These are phyloP conservation scores for Lophotriccus pileatus DNA, from an alignment of 2,797 vertebrate species.

Conservation along the genomic window DNA sequence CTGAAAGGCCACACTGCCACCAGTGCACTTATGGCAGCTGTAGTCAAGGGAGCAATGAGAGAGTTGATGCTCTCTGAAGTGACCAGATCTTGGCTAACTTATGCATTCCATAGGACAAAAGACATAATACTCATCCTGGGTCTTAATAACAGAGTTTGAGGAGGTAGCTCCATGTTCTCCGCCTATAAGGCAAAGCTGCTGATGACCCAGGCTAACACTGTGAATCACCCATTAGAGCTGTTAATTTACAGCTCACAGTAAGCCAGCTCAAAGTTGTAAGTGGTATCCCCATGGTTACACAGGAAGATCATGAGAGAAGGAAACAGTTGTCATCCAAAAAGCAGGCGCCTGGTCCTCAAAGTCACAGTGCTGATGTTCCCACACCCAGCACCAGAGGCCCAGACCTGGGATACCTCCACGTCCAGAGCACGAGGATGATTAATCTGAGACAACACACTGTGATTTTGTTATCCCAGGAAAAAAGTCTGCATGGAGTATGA, in stretches of 20 bases:
- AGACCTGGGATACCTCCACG: not conserved
- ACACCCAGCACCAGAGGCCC: not conserved
- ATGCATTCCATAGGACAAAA: not conserved
- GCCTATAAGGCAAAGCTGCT: not conserved
- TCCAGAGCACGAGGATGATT: not conserved
- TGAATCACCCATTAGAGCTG: not conserved
- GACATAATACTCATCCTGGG: fast-evolving
- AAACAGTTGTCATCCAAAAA: not conserved
- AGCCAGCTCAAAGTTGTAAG: not conserved
- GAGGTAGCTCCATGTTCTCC: not conserved
- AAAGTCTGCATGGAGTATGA: not conserved
- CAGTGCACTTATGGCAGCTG: fast-evolving
- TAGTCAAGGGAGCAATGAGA: not conserved
- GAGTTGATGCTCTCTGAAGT: not conserved
- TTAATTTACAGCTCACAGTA: not conserved
- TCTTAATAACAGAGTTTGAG: not conserved
- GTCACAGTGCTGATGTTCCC: fast-evolving
- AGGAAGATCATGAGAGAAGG: not conserved
- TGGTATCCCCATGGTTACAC: not conserved
- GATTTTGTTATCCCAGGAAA: not conserved
- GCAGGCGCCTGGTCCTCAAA: not conserved
- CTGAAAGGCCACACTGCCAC: not conserved
- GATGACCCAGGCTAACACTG: not conserved
- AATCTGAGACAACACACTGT: not conserved
- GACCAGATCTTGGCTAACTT: not conserved